Base-by-base conservation (phyloP, 2,888 invertebrate species). In the Strigamia transsilvanica region DNA sequence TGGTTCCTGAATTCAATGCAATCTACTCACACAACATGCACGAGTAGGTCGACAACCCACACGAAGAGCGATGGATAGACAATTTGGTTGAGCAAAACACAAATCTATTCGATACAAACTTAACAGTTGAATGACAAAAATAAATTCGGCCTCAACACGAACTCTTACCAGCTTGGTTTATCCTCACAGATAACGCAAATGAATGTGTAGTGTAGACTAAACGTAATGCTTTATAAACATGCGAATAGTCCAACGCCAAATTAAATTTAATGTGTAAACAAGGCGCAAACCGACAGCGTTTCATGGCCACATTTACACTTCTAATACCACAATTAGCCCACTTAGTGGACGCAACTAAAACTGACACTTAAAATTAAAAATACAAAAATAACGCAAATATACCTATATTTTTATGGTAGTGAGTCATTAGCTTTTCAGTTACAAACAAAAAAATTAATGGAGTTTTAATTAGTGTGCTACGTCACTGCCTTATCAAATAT, bases 401-500 rank as follows among this genome's bases (percentile, higher is more conserved):
- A 1, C 18, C 2, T 32, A 13, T 32, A n/a, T 27, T 27, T 6
- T 27, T 23, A 13, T 21, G 32, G 27, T 32, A 27, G 27, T 73
- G 73, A 27, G 10, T 73, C 10, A 73, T 73, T 73, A 73, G 13
- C 27, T 27, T 32, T 32, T 32, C 73, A 18, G 32, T 32, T 32
- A n/a, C 6, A 32, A 66, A 66, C 7, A n/a, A 51, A 73, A 73
- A 42, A 80, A 46, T 61, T 13, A 81, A 81, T 81, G 66, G 82
- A 21, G 78, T 82, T 78, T 77, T 82, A 82, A 82, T 82, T 82
- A 82, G 77, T 42, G 41, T 82, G 77, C 61, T 34, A 81, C 51
- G 34, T 56, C 42, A 61, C 51, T 21, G 78, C 78, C 38, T 38
- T 46, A 38, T 41, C 81, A 46, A 77, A 82, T 82, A 82, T 82